These are phyloP conservation scores for Lagenorhynchus albirostris DNA, from an alignment of 2,113 vertebrate species.

Conservation along the genomic window DNA sequence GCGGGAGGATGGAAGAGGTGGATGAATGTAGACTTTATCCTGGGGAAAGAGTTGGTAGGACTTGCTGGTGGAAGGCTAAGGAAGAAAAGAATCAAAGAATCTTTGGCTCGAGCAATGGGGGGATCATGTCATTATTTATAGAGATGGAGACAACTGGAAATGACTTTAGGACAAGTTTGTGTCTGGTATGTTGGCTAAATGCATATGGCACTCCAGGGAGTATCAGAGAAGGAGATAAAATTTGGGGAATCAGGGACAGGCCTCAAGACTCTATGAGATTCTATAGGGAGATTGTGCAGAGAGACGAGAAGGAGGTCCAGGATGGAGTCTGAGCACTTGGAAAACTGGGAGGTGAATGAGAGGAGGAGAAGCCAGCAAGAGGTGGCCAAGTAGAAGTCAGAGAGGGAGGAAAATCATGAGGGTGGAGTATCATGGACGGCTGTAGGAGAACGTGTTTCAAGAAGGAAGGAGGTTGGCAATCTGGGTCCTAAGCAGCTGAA, in stretches of 20 bases:
- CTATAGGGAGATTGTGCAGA: not conserved
- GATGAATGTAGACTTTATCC: not conserved
- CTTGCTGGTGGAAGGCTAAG: not conserved
- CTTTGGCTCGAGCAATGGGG: too few relatives aligned
- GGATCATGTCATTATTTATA: not conserved
- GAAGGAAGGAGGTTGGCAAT: not conserved
- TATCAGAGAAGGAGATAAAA: not conserved
- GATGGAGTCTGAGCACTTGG: not conserved
- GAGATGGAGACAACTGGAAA: not conserved
- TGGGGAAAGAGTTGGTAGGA: not conserved
- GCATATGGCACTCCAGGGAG: rapidly evolving
- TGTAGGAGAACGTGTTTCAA: not conserved
- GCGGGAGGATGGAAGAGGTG: not conserved
- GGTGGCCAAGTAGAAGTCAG: not conserved
- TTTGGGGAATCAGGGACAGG: not conserved
- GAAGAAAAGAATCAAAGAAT: not conserved
- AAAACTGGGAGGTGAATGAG: not conserved
- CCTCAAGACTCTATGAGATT: not conserved
- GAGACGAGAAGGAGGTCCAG: not conserved
- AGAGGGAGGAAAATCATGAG: not conserved
- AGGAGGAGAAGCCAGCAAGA: not conserved
- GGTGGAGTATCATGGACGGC: rapidly evolving
- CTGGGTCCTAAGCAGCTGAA: not conserved
- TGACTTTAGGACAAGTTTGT: not conserved
- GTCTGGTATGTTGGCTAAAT: too few relatives aligned